These are phyloP conservation scores for Nothoprocta perdicaria DNA, from an alignment of 2,113 vertebrate species.

Conservation along the genomic window DNA sequence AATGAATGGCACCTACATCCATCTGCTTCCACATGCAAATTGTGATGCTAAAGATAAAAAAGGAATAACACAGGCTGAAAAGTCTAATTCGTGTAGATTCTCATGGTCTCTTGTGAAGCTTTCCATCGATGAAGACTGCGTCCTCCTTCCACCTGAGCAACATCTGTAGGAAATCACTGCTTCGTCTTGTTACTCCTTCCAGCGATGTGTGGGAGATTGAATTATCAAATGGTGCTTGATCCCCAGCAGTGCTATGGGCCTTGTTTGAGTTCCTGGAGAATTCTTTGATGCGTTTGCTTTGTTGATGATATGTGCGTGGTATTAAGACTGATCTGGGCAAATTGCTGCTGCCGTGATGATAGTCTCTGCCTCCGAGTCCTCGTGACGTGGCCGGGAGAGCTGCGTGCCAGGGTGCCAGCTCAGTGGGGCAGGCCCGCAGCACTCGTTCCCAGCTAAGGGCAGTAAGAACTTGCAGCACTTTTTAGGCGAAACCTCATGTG, in stretches of 20 bases:
- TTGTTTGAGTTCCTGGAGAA: not conserved
- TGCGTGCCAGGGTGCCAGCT: not conserved
- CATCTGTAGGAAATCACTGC: slow-evolving; percentile 5
- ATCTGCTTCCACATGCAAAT: not conserved
- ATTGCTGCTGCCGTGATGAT: not conserved
- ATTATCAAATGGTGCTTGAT: not conserved
- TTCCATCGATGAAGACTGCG: not conserved
- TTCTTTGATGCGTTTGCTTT: not conserved
- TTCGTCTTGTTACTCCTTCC: not conserved
- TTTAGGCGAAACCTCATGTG: fast-evolving
- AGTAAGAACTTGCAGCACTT: not conserved
- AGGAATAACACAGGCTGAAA: too few relatives aligned
- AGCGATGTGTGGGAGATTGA: not conserved
- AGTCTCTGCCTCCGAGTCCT: not conserved
- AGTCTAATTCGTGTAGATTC: not conserved
- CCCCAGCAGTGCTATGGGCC: not conserved
- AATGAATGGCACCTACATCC: not conserved
- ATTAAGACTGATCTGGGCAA: not conserved
- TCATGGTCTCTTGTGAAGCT: not conserved
- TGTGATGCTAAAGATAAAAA: not conserved
- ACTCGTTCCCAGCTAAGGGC: not conserved
- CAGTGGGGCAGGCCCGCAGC: not conserved
- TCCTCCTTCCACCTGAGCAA: slow-evolving; percentile 24
- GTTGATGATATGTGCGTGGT: not conserved
- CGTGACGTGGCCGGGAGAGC: fast-evolving